Percentiles rank a stretch among this genome's conserved stretches.
These are phyloP conservation scores for Pristionchus exspectatus DNA, from an alignment of 2,888 invertebrate species.

Conservation along the genomic window DNA sequence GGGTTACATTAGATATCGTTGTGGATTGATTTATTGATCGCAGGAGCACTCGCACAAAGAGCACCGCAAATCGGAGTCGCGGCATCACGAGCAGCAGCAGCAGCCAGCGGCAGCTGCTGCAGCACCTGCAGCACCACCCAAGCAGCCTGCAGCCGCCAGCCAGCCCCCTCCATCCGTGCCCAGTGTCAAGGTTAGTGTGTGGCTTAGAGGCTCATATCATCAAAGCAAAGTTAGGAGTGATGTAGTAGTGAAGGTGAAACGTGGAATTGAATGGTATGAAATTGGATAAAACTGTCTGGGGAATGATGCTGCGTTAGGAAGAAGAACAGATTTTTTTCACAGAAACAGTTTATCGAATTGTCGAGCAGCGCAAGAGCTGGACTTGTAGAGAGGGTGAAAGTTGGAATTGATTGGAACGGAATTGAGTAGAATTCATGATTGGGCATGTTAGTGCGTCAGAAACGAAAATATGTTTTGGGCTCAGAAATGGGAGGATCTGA, in stretches of 20 bases:
- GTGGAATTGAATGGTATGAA: not conserved
- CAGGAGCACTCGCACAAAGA: conserved; percentile 35
- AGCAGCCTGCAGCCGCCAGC: not conserved
- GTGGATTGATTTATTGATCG: not conserved
- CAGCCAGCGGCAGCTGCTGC: not conserved
- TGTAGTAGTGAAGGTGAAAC: not conserved
- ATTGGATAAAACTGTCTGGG: no score
- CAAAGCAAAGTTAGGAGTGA: not conserved
- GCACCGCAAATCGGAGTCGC: conserved; percentile 38
- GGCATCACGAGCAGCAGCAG: conserved; percentile 16
- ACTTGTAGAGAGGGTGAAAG: no score
- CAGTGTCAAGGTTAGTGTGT: not conserved
- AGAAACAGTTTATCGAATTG: no score
- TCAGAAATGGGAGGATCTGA: no score
- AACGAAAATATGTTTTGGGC: no score
- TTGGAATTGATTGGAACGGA: no score
- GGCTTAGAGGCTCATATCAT: not conserved
- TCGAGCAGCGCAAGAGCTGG: no score
- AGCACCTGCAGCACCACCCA: not conserved
- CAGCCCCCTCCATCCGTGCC: not conserved
- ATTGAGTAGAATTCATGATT: no score
- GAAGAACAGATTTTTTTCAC: no score
- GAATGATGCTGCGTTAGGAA: no score
- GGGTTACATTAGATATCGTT: not conserved
- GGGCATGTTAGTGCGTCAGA: no score